A percentile compares a stretch with the other conserved stretches of the same genome.
These are phyloP conservation scores for Nomia melanderi DNA, from an alignment of 1,140 invertebrate genomes.

Conservation along the genomic window DNA sequence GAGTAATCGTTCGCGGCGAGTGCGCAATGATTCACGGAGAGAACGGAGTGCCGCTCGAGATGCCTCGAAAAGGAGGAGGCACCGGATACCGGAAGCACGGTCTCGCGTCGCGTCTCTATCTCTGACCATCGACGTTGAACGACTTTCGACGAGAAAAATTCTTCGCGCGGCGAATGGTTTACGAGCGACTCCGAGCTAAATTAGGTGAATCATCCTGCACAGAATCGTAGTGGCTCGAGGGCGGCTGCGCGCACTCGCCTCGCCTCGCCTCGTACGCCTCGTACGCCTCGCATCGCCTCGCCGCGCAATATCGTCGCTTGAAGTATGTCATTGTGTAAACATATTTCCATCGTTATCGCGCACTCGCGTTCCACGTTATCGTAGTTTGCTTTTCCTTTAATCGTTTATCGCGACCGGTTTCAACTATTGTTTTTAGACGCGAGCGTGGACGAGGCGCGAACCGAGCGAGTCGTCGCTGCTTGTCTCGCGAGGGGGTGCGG, in stretches of 20 bases:
- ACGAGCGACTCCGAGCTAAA: not conserved
- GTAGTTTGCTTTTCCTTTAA: slow-evolving; percentile 20
- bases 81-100: too few species aligned
- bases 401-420: slow-evolving; percentile 13
- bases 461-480: slow-evolving; percentile 4
- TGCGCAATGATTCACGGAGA: not conserved
- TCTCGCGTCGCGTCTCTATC: too few species aligned
- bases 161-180: not conserved
- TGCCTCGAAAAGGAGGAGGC: too few species aligned
- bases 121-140: too few species aligned
- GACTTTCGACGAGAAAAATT: too few species aligned
- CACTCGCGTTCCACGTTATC: slow-evolving; percentile 32
- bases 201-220: not conserved
- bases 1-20: not conserved
- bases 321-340: slow-evolving; percentile 41
- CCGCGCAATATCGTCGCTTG: slow-evolving; percentile 5
- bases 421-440: slow-evolving; percentile 36
- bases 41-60: not conserved
- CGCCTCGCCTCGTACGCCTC: too few species aligned
- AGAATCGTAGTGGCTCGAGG: not conserved
- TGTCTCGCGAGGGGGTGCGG: not conserved
- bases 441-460: not conserved
- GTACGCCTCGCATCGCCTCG: too few species aligned
- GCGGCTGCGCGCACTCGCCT: not conserved
- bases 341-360: slow-evolving; percentile 42